Conservation (phyloP, 2,888 invertebrate genomes). For the Hedya salicella region DNA sequence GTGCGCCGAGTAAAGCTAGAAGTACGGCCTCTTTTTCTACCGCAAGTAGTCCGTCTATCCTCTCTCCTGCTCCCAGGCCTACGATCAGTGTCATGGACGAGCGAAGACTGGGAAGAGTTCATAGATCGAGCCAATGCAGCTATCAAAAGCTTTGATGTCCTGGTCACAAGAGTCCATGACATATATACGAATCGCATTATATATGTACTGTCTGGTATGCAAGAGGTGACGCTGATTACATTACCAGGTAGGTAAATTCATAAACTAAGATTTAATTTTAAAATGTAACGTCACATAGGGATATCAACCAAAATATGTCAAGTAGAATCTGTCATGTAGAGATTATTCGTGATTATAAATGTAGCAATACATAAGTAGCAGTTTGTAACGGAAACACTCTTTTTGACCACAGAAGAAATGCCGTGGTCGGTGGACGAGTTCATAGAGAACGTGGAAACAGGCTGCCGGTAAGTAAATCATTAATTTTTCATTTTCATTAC, state of each 20-base stretch:
- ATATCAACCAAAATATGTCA: no score
- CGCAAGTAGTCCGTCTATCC: constrained; percentile 93
- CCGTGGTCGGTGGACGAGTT: constrained; percentile 96
- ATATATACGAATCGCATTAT: constrained; percentile 96
- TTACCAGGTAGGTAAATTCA: constrained; percentile 86
- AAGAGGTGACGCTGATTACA: constrained; percentile 91
- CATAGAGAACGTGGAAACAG: constrained; percentile 91
- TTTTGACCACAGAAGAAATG: constrained; percentile 84
- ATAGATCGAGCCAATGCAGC: constrained; percentile 90
- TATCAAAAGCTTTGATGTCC: constrained; percentile 91
- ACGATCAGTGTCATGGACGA: constrained; percentile 93
- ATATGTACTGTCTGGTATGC: constrained; percentile 94
- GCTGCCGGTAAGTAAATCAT: constrained; percentile 85
- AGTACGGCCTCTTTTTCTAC: constrained; percentile 95
- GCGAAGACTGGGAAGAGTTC: constrained; percentile 91
- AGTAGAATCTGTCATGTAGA: no score
- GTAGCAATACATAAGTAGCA: no score
- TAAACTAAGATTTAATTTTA: no score
- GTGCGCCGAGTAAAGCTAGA: constrained; percentile 92
- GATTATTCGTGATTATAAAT: no score
- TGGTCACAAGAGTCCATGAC: constrained; percentile 92
- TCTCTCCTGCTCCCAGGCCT: constrained; percentile 93
- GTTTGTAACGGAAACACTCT: neutral
- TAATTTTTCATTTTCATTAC: no score
- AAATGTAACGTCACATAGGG: no score